Percentiles rank a stretch among this genome's conserved stretches.
phyloP scores from a whole-genome alignment of 1,140 invertebrate genomes.

The Popillia japonica region DNA sequence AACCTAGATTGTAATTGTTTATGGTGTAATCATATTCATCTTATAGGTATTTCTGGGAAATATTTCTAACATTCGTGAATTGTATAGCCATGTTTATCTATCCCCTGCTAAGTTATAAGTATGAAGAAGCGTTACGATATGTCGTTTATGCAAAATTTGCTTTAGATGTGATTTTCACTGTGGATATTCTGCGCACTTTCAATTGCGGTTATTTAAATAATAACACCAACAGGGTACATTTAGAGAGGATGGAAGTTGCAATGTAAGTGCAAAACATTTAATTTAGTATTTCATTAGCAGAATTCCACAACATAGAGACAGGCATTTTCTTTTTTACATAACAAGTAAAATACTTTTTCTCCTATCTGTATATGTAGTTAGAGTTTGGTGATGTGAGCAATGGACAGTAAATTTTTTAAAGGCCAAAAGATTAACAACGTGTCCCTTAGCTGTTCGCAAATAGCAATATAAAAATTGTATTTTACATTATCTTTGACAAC shows the following conservation, averaged over 20 bases:
- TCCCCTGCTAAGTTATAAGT: neutral
- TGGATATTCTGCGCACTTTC: constrained; percentile 2
- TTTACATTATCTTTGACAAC: too few species aligned
- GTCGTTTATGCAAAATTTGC: neutral
- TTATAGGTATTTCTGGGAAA: constrained; percentile 18
- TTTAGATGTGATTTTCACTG: neutral
- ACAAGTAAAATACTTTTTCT: too few species aligned
- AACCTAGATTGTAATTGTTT: neutral
- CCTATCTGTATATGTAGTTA: too few species aligned
- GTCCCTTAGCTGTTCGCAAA: too few species aligned
- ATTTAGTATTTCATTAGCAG: too few species aligned
- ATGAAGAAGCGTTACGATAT: neutral
- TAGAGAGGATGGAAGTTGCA: constrained; percentile 8
- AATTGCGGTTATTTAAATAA: constrained; percentile 22
- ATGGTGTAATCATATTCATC: too few species aligned
- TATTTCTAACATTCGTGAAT: neutral
- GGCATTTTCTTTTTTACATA: too few species aligned
- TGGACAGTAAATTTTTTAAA: too few species aligned
- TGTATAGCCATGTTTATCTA: constrained; percentile 4
- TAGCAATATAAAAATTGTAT: too few species aligned
- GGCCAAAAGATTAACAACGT: too few species aligned
- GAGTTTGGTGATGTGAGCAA: too few species aligned
- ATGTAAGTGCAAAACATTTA: neutral
- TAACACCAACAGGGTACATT: neutral
- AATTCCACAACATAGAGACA: too few species aligned